Evolutionary conservation across 2,113 vertebrate genomes (phyloP).

Genomic region (Cyanoliseus patagonus): DNA sequence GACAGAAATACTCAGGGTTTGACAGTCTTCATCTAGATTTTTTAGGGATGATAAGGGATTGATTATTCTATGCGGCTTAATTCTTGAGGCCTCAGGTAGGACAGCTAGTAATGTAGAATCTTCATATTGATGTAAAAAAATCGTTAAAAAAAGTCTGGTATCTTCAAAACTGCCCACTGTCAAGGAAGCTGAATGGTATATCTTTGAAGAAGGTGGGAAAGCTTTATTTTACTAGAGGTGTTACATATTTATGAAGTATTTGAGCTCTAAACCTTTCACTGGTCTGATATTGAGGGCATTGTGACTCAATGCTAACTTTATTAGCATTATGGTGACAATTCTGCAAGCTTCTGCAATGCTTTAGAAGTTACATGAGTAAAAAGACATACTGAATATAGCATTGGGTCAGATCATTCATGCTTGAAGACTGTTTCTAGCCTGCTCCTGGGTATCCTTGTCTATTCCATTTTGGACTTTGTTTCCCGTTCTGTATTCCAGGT

Average conservation of each 20-base stretch:
- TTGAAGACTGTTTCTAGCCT: neutral
- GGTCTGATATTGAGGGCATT: neutral
- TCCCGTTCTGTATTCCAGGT: neutral
- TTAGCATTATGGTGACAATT: neutral
- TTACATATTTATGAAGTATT: neutral
- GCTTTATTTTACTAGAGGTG: neutral
- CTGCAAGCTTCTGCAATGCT: neutral
- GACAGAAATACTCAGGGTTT: neutral
- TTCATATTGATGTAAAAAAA: neutral
- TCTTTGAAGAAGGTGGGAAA: neutral
- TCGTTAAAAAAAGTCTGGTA: neutral
- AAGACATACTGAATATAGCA: neutral
- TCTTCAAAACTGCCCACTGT: neutral
- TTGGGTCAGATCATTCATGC: neutral
- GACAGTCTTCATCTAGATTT: neutral
- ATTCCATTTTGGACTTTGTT: neutral
- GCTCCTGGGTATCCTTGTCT: neutral
- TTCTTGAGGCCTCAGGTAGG: neutral
- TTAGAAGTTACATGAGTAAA: neutral
- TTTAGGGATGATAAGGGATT: neutral
- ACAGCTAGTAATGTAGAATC: neutral
- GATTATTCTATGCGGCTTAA: neutral
- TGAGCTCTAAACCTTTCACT: neutral
- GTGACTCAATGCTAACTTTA: accelerated
- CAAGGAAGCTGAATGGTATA: neutral